A percentile compares a stretch with the other conserved stretches of the same genome.
These are phyloP conservation scores for Zaprionus africanus DNA, from an alignment of 1,140 invertebrate genomes.

Conservation along the genomic window DNA sequence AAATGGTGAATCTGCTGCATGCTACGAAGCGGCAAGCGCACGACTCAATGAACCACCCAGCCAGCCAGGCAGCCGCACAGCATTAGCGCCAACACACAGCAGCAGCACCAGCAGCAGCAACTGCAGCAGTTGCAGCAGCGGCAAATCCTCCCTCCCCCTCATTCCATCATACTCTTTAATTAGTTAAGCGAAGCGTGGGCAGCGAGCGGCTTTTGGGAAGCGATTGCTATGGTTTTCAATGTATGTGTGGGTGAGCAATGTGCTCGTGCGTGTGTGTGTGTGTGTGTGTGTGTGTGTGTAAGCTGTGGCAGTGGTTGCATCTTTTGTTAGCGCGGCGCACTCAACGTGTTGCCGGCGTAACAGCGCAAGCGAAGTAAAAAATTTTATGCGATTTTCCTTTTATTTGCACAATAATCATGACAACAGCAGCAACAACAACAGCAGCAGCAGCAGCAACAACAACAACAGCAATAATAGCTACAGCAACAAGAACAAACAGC, in stretches of 20 bases:
- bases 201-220: constrained; percentile 38
- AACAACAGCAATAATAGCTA: constrained; percentile 23
- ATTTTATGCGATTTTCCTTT: constrained; percentile 65
- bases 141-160: constrained; percentile 30
- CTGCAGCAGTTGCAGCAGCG: constrained; percentile 1
- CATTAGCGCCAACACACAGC: constrained; percentile 40
- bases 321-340: constrained; percentile 64
- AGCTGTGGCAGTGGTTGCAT: constrained; percentile 61
- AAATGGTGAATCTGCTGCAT: constrained; percentile 62
- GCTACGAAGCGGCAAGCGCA: constrained; percentile 22
- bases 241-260: background rate
- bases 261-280: background rate
- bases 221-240: constrained; percentile 7
- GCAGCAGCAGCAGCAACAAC: constrained; percentile 9
- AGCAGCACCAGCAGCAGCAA: constrained; percentile 19
- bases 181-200: constrained; percentile 74
- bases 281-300: constrained; percentile 18
- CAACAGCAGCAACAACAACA: constrained; percentile 46
- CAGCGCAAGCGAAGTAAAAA: constrained; percentile 24
- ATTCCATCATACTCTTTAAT: constrained; percentile 78
- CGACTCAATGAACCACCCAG: constrained; percentile 61
- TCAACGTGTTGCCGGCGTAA: constrained; percentile 22
- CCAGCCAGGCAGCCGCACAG: constrained; percentile 32
- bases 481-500: constrained; percentile 15
- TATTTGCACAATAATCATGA: constrained; percentile 71